These are phyloP conservation scores for Drosophila tsacasi DNA, from an alignment of 1,140 invertebrate genomes.

Conservation along the genomic window DNA sequence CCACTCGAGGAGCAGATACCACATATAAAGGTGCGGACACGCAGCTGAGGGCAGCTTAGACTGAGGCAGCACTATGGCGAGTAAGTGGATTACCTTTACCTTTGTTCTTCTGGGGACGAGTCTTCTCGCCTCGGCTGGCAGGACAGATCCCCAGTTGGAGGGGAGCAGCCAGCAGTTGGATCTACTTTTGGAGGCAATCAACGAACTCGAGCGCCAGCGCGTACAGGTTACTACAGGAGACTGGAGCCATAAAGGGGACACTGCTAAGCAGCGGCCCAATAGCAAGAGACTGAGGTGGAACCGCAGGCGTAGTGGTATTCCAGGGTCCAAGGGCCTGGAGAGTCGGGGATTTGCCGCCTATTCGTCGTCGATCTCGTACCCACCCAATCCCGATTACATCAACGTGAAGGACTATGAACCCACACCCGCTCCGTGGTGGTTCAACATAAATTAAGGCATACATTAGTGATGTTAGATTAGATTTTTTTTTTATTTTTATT, in stretches of 20 bases:
- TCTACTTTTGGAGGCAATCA: constrained; percentile 42
- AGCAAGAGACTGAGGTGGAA: constrained; percentile 59
- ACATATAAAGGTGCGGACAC: constrained; percentile 19
- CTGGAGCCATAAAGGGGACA: neutral
- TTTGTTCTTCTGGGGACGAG: neutral
- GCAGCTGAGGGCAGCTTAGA: neutral
- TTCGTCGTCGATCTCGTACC: neutral
- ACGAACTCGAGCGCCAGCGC: constrained; percentile 50
- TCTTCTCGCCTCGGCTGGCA: neutral
- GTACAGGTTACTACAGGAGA: neutral
- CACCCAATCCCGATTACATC: constrained; percentile 45
- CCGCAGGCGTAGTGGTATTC: constrained; percentile 10
- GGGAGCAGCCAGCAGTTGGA: constrained; percentile 20
- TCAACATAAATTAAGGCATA: neutral
- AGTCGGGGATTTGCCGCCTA: neutral
- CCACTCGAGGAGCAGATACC: neutral
- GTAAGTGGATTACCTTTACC: constrained; percentile 4
- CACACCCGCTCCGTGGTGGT: constrained; percentile 49
- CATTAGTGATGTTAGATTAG: neutral
- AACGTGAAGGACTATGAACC: constrained; percentile 32
- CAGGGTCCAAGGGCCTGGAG: neutral
- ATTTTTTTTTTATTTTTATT: constrained; percentile 2
- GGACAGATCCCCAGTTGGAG: neutral
- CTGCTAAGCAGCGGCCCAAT: constrained; percentile 36
- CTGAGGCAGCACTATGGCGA: constrained; percentile 12